Percentiles rank a stretch among this genome's conserved stretches.
phyloP scores from a whole-genome alignment of 2,797 vertebrate genomes.

The Microtus obscurus region DNA sequence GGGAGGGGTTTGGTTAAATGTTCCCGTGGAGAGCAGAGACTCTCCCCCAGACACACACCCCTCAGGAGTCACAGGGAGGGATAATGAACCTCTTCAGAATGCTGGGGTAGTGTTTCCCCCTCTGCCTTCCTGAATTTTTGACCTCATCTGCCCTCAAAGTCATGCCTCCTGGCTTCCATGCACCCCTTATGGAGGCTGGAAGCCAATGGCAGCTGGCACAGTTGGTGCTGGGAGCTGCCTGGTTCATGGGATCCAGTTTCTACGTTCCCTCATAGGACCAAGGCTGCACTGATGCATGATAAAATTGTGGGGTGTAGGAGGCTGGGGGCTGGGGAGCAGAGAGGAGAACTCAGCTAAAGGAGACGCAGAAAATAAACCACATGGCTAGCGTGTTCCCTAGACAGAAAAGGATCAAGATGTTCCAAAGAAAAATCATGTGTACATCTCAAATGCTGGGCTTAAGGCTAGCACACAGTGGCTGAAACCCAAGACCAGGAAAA shows the following conservation, averaged over 20 bases:
- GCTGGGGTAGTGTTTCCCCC: rapidly evolving
- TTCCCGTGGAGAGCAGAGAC: neutral
- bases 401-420: neutral
- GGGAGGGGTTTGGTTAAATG: neutral
- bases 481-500: neutral
- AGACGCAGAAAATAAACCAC: too few species aligned
- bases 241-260: neutral
- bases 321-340: neutral
- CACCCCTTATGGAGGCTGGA: rapidly evolving
- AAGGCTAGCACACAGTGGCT: neutral
- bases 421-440: neutral
- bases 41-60: neutral
- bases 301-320: neutral
- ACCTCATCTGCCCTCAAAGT: neutral
- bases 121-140: neutral
- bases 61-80: neutral
- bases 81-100: neutral
- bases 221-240: neutral
- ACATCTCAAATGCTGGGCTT: too few species aligned
- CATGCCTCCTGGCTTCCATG: neutral
- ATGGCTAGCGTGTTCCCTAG: neutral
- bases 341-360: rapidly evolving
- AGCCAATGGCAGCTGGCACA: neutral
- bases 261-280: neutral
- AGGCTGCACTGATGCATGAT: too few species aligned